Conservation (phyloP, 2,797 vertebrate genomes). For the Ctenochaetus hawaiiensis region DNA sequence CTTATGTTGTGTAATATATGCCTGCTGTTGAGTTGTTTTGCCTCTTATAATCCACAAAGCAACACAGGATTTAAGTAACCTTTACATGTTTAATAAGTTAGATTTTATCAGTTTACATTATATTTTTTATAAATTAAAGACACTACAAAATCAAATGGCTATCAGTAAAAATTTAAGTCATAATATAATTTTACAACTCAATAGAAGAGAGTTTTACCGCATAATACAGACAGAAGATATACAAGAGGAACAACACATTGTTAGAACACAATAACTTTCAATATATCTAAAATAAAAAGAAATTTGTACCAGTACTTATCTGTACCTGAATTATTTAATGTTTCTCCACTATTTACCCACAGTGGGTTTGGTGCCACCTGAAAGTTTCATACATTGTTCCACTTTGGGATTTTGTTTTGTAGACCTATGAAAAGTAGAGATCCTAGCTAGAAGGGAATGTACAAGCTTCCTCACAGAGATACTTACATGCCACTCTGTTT, state of each 20-base stretch:
- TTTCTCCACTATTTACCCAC: neutral
- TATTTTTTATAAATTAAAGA: slow-evolving; percentile 14
- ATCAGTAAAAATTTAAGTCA: slow-evolving; percentile 15
- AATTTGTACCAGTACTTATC: neutral
- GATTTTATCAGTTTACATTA: slow-evolving; percentile 27
- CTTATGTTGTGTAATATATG: slow-evolving; percentile 18
- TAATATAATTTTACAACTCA: slow-evolving; percentile 6
- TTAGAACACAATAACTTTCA: neutral
- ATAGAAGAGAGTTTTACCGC: neutral
- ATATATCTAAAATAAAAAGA: slow-evolving; percentile 1
- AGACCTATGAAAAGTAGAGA: neutral
- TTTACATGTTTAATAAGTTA: slow-evolving; percentile 53
- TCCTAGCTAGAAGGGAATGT: neutral
- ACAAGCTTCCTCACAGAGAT: neutral
- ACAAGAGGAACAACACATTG: neutral
- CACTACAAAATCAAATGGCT: slow-evolving; percentile 15
- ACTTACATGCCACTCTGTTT: neutral
- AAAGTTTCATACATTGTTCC: neutral
- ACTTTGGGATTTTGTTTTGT: neutral
- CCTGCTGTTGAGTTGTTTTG: neutral
- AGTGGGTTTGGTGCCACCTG: neutral
- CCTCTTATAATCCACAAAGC: neutral
- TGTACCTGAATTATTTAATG: neutral
- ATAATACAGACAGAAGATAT: neutral
- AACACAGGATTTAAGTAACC: neutral